Percentiles rank a stretch among this genome's conserved stretches.
phyloP scores from a whole-genome alignment of 2,888 invertebrate species.

The Deilephila porcellus region DNA sequence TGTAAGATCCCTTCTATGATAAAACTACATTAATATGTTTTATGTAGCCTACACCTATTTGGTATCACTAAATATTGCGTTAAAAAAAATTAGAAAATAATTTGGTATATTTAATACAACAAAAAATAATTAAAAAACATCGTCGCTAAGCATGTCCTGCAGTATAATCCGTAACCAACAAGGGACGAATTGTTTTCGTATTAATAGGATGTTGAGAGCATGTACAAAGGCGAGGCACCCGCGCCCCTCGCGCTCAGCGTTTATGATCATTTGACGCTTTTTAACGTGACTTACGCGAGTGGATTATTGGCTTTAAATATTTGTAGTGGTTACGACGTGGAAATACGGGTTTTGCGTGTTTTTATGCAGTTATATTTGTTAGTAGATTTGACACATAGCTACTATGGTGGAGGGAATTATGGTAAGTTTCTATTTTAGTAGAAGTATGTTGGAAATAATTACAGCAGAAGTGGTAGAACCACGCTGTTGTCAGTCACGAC shows the following conservation, averaged over 20 bases:
- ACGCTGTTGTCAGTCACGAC: no score
- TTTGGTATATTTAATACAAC: no score
- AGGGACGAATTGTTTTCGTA: constrained; percentile 84
- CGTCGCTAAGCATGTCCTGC: constrained; percentile 43
- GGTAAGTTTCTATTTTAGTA: no score
- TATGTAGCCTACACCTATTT: no score
- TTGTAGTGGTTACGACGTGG: constrained; percentile 13
- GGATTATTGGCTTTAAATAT: constrained; percentile 42
- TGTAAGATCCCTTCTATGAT: no score
- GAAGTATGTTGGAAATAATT: no score
- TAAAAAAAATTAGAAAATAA: no score
- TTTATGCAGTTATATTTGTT: not conserved
- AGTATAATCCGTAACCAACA: constrained; percentile 66
- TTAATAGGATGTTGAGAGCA: constrained; percentile 81
- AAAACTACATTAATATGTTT: no score
- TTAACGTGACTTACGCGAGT: constrained; percentile 25
- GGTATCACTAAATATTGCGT: no score
- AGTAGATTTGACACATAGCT: no score
- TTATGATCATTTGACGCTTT: constrained; percentile 24
- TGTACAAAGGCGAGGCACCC: constrained; percentile 61
- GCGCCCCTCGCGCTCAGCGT: constrained; percentile 22
- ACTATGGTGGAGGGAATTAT: no score
- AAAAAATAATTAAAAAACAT: not conserved
- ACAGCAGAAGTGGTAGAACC: no score
- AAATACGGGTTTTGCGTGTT: not conserved